These are phyloP conservation scores for Mycalesis mineus DNA, from an alignment of 2,888 invertebrate species.

Conservation along the genomic window DNA sequence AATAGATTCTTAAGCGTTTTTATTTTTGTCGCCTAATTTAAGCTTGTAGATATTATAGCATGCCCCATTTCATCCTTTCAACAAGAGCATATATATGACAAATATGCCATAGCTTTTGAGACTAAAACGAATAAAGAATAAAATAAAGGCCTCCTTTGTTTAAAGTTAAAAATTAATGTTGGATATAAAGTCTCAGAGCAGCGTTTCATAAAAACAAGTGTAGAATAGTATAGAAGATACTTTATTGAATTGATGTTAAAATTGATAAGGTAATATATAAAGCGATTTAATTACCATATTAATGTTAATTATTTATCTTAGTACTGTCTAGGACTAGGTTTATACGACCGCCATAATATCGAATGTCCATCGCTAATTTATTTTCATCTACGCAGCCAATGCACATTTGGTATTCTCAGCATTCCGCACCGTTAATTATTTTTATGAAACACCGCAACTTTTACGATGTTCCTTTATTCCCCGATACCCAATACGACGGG, in stretches of 20 bases:
- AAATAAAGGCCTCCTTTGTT: too few relatives aligned
- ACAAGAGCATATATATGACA: slow-evolving; percentile 2
- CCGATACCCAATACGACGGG: slow-evolving; percentile 49
- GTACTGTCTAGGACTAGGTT: neutral
- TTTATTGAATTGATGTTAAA: neutral
- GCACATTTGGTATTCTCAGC: slow-evolving; percentile 28
- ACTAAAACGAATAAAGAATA: neutral
- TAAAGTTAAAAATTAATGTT: neutral
- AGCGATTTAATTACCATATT: neutral
- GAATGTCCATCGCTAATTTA: slow-evolving; percentile 19
- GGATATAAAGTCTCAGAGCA: neutral
- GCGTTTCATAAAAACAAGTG: too few relatives aligned
- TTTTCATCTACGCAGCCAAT: slow-evolving; percentile 15
- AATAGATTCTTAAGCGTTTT: slow-evolving; percentile 5
- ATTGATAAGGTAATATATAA: neutral
- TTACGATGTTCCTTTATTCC: slow-evolving; percentile 46
- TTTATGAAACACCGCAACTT: slow-evolving; percentile 40
- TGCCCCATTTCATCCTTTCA: neutral
- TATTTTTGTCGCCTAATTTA: slow-evolving; percentile 4
- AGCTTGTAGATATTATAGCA: neutral
- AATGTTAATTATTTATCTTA: neutral
- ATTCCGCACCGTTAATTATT: slow-evolving; percentile 37
- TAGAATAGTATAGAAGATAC: neutral
- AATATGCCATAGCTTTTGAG: neutral
- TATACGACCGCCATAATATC: slow-evolving; percentile 5